Evolutionary conservation across 2,888 invertebrate species (phyloP).

Genomic region (Coleophora deauratella): DNA sequence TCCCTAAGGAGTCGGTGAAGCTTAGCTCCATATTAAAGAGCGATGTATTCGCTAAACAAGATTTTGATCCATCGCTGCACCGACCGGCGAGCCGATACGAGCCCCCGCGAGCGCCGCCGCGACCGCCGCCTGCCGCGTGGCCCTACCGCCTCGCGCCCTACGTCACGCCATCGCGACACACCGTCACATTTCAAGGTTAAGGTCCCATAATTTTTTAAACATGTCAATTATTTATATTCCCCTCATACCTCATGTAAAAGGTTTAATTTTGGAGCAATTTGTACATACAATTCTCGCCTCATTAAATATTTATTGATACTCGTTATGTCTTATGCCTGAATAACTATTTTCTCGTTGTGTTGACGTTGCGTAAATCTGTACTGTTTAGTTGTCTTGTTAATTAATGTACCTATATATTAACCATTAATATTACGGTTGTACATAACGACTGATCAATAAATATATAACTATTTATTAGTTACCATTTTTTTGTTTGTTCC

Average conservation of each 20-base stretch:
- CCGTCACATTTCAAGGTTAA: constrained; percentile 84
- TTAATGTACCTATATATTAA: neutral
- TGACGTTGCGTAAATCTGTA: constrained; percentile 31
- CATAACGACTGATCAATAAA: constrained; percentile 36
- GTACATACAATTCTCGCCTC: constrained; percentile 26
- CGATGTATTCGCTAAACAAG: constrained; percentile 76
- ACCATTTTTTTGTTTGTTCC: constrained; percentile 30
- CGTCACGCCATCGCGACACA: constrained; percentile 76
- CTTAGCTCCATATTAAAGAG: constrained; percentile 62
- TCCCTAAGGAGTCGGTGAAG: constrained; percentile 55
- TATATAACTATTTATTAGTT: constrained; percentile 26
- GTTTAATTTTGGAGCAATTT: constrained; percentile 62
- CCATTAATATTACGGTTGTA: constrained; percentile 1
- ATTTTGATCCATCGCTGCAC: constrained; percentile 83
- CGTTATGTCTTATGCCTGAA: constrained; percentile 33
- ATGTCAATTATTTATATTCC: constrained; percentile 21
- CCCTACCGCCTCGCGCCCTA: constrained; percentile 55
- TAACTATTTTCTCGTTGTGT: constrained; percentile 27
- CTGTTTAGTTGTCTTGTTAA: constrained; percentile 20
- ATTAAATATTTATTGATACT: constrained; percentile 45
- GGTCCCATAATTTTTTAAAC: constrained; percentile 27
- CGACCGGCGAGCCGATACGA: constrained; percentile 85
- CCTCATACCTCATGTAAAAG: constrained; percentile 1
- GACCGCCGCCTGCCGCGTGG: constrained; percentile 63
- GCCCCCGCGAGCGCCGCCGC: constrained; percentile 75